phyloP scores from a whole-genome alignment of 2,888 invertebrate genomes.

The Drosophila phalerata region DNA sequence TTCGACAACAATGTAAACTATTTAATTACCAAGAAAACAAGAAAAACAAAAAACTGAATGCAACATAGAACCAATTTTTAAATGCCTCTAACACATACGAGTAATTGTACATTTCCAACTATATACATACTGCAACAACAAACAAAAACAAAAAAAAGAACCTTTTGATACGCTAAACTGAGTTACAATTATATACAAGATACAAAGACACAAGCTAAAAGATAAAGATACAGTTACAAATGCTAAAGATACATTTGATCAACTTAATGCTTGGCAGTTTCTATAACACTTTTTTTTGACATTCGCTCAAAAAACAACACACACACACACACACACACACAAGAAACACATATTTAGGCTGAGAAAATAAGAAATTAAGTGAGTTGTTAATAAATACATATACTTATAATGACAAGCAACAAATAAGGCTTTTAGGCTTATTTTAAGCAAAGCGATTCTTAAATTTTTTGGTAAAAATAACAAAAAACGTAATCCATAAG shows the following conservation, averaged over 20 bases:
- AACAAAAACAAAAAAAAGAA: background rate
- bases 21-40: conserved; percentile 16
- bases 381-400: conserved; percentile 60
- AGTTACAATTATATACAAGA: conserved; percentile 32
- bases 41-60: conserved; percentile 20
- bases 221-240: conserved; percentile 25
- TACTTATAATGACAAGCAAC: conserved; percentile 49
- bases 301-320: conserved; percentile 12
- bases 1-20: conserved; percentile 23
- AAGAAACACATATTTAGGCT: conserved; percentile 47
- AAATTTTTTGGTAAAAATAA: conserved; percentile 63
- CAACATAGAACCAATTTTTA: conserved; percentile 80
- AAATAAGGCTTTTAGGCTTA: conserved; percentile 66
- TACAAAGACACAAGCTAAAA: conserved; percentile 23
- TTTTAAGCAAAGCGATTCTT: conserved; percentile 53
- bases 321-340: conserved; percentile 1
- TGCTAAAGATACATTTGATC: conserved; percentile 18
- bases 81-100: conserved; percentile 44
- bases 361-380: conserved; percentile 39
- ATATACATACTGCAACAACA: conserved; percentile 17
- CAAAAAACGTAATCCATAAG: conserved; percentile 51
- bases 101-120: conserved; percentile 65
- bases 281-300: conserved; percentile 38
- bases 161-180: conserved; percentile 64
- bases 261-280: conserved; percentile 29